Evolutionary conservation across 1,140 invertebrate genomes (phyloP).

Genomic region (Trinorchestia longiramus): DNA sequence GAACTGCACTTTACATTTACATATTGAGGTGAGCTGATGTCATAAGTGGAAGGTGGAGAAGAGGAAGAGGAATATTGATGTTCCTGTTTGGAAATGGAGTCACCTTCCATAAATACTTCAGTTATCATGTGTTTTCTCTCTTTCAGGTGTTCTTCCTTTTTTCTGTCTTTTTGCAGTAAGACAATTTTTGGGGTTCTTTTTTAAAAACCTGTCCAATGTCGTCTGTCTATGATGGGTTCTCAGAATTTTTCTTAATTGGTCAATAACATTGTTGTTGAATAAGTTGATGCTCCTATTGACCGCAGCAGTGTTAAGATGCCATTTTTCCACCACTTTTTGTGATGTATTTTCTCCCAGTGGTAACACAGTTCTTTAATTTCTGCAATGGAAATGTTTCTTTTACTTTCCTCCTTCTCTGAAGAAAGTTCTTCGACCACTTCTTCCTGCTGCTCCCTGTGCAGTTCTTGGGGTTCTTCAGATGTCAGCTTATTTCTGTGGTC

Average conservation of each 20-base stretch:
- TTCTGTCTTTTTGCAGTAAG: constrained; percentile 7
- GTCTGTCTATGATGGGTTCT: background rate
- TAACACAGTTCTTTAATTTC: constrained; percentile 42
- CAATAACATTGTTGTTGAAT: background rate
- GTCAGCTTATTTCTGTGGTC: constrained; percentile 47
- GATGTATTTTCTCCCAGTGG: background rate
- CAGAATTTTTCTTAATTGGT: constrained; percentile 6
- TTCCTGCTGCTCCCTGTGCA: constrained; percentile 49
- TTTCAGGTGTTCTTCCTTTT: constrained; percentile 25
- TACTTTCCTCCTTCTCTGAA: constrained; percentile 37
- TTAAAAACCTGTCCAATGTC: constrained; percentile 22
- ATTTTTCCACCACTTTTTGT: background rate
- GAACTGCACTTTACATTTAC: background rate
- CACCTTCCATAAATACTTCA: constrained; percentile 46
- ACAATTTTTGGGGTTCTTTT: background rate
- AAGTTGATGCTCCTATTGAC: background rate
- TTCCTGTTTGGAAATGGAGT: constrained; percentile 39
- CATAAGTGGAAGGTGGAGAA: background rate
- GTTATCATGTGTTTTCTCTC: constrained; percentile 53
- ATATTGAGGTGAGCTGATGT: background rate
- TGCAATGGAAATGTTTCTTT: background rate
- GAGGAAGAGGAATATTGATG: constrained; percentile 12
- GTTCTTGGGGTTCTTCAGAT: constrained; percentile 56
- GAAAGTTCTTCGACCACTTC: constrained; percentile 48
- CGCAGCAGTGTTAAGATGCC: background rate